Percentiles rank a stretch among this genome's conserved stretches.
Conservation (phyloP, 2,888 invertebrate genomes). For the Rhingia rostrata region DNA sequence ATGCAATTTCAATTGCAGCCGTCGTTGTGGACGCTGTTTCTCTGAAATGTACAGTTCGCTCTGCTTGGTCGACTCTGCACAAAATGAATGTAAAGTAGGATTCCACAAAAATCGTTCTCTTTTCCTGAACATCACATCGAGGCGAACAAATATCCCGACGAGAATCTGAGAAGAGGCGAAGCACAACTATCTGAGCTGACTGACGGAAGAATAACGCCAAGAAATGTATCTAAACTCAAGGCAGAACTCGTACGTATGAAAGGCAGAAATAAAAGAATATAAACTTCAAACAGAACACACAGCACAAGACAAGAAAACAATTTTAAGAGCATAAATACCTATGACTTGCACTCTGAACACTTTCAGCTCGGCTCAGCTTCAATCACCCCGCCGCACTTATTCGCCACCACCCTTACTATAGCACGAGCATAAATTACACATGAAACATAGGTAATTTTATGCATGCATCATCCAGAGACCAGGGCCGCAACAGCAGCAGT, state of each 20-base stretch:
- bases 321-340: slow-evolving; percentile 73
- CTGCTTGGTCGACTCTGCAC: slow-evolving; percentile 1
- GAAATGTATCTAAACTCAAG: slow-evolving; percentile 1
- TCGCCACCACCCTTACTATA: background rate
- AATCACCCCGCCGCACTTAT: slow-evolving; percentile 9
- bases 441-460: slow-evolving; percentile 73
- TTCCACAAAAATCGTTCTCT: slow-evolving; percentile 29
- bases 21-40: slow-evolving; percentile 4
- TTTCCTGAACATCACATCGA: background rate
- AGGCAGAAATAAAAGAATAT: slow-evolving; percentile 11
- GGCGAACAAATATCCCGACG: background rate
- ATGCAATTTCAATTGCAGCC: slow-evolving; percentile 9
- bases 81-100: slow-evolving; percentile 32
- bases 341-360: slow-evolving; percentile 59
- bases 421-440: slow-evolving; percentile 70
- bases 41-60: slow-evolving; percentile 13
- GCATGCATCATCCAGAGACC: slow-evolving; percentile 74
- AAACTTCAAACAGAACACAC: slow-evolving; percentile 40
- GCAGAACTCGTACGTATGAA: slow-evolving; percentile 15
- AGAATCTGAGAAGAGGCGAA: slow-evolving; percentile 24
- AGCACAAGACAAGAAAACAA: slow-evolving; percentile 59
- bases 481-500: slow-evolving; percentile 47
- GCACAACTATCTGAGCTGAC: slow-evolving; percentile 21
- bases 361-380: slow-evolving; percentile 49
- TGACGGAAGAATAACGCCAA: slow-evolving; percentile 46